Conservation (phyloP, 2,888 invertebrate genomes). For the Rhogogaster chlorosoma region DNA sequence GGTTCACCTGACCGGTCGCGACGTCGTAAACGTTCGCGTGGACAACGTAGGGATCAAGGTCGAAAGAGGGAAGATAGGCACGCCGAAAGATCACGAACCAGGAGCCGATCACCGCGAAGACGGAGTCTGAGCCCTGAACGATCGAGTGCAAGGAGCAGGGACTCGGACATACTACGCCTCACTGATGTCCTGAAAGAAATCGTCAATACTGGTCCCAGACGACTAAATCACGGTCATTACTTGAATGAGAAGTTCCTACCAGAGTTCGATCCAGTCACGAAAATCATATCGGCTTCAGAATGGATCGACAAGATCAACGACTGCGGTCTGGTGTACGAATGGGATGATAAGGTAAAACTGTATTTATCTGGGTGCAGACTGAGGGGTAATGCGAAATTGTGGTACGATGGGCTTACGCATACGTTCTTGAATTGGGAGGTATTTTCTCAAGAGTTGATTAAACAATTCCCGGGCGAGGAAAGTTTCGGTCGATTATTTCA, state of each 20-base stretch:
- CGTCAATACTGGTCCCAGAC: constrained; percentile 47
- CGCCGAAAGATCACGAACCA: no score
- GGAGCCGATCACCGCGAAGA: no score
- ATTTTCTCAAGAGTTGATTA: constrained; percentile 52
- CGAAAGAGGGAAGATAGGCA: no score
- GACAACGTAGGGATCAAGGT: no score
- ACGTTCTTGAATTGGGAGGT: constrained; percentile 52
- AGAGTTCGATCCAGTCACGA: constrained; percentile 56
- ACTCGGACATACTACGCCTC: constrained; percentile 27
- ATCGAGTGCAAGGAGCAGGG: no score
- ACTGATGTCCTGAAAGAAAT: constrained; percentile 53
- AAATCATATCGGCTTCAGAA: constrained; percentile 50
- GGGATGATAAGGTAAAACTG: constrained; percentile 55
- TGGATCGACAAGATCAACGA: constrained; percentile 56
- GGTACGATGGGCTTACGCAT: constrained; percentile 55
- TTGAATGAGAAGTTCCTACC: constrained; percentile 58
- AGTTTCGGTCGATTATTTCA: constrained; percentile 54
- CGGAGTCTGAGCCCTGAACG: no score
- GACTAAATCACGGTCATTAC: constrained; percentile 43
- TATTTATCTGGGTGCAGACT: constrained; percentile 56
- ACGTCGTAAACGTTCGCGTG: no score
- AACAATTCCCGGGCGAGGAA: constrained; percentile 56
- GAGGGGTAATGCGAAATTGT: constrained; percentile 55
- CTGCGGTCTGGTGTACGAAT: constrained; percentile 52
- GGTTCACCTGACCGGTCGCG: no score